These are phyloP conservation scores for Fulmarus glacialis DNA, from an alignment of 2,113 vertebrate species.

Conservation along the genomic window DNA sequence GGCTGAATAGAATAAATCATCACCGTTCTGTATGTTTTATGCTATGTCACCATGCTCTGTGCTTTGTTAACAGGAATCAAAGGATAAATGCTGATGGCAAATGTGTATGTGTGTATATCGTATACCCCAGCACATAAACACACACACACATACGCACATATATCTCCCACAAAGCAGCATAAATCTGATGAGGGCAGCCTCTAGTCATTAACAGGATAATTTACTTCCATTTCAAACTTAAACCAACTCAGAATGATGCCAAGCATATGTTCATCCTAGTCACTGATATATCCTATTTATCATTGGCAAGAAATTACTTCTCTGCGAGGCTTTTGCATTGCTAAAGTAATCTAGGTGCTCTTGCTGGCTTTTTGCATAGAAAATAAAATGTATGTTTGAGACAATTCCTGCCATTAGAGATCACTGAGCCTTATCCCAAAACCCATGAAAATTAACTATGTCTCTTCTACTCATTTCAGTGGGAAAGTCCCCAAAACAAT, in stretches of 20 bases:
- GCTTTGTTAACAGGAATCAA: background rate
- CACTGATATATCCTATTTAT: background rate
- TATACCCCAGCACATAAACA: background rate
- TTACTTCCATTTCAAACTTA: slow-evolving; percentile 34
- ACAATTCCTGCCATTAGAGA: background rate
- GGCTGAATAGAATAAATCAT: background rate
- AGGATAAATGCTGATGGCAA: background rate
- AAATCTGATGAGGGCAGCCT: background rate
- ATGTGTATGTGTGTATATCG: background rate
- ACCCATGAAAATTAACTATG: background rate
- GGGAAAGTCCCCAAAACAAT: background rate
- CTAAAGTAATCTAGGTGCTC: background rate
- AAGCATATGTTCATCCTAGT: slow-evolving; percentile 24
- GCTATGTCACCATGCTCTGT: background rate
- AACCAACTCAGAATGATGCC: slow-evolving; percentile 25
- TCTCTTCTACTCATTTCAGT: background rate
- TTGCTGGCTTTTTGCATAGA: background rate
- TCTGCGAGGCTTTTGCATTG: background rate
- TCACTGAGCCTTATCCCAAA: background rate
- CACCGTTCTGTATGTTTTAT: background rate
- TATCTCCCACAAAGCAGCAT: background rate
- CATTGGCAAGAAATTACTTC: background rate
- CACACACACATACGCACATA: background rate
- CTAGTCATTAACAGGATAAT: slow-evolving; percentile 23
- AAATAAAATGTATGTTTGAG: background rate